Evolutionary conservation across 1,140 invertebrate genomes (phyloP), one percentile per base, ranked within the genome.

Genomic region (Phthorimaea operculella): DNA sequence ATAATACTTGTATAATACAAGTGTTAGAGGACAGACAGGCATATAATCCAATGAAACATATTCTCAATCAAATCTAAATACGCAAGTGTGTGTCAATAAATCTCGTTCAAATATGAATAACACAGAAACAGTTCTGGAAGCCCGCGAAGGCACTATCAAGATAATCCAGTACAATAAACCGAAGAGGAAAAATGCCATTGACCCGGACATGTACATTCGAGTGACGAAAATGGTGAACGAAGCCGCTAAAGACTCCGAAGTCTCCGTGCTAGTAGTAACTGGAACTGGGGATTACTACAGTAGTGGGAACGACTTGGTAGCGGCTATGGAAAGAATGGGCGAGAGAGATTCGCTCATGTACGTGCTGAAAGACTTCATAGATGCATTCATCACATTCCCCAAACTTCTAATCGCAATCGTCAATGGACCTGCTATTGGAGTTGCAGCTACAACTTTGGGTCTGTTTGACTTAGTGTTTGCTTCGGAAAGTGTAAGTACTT

Each of bases 351-450:
- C 59, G 28, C 57, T 60, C 14, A 48, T 62, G 6, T 58, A 70
- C 42, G 58, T 81, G 50, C 65, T 88, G 58, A 90, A 89, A 52
- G 79, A 90, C 33, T 95, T 95, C 83, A 88, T 98, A 10, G 86
- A 88, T 60, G 86, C 92, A 3, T 91, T 97, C 63, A 96, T 99
- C 61, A 88, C 90, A 58, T 97, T 94, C 75, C 93, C 95, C 0
- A 99, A 99, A 82, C 87, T 97, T 15, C 72, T 99, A 44, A 88
- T 98, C 56, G 94, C 91, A 36, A 83, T 97, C 44, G 91, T 99
- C 0, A 97, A 99, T 89, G 97, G 96, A 34, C 95, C 94, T 50
- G 95, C 96, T n/a, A 89, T 98, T 59, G 98, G 98, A 15, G 91
- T 99, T 62, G 91, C 91, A 50, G 91, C 92, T 0, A 98, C 96